A percentile compares a stretch with the other conserved stretches of the same genome.
Evolutionary conservation across 1,140 invertebrate species (phyloP).

Genomic region (Zaprionus africanus): DNA sequence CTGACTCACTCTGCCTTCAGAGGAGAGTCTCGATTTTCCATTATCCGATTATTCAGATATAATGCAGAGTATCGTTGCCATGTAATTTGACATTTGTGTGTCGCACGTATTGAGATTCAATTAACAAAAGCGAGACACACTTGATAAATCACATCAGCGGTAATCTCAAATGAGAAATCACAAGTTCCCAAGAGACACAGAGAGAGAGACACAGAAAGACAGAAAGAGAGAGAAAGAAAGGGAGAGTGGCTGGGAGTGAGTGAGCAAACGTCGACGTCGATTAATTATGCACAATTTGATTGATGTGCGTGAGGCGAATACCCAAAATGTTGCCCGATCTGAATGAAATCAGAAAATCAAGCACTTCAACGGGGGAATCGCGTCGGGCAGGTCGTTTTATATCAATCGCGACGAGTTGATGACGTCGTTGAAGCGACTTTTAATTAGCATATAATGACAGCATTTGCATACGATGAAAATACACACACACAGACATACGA

Average conservation of each 20-base stretch:
- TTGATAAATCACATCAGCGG: slow-evolving; percentile 67
- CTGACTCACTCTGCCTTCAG: slow-evolving; percentile 10
- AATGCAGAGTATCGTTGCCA: slow-evolving; percentile 3
- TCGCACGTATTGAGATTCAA: slow-evolving; percentile 72
- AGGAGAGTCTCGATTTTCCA: slow-evolving; percentile 33
- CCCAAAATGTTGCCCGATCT: slow-evolving; percentile 16
- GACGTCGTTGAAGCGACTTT: too few species aligned
- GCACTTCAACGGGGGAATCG: too few species aligned
- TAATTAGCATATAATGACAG: too few species aligned
- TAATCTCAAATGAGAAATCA: slow-evolving; percentile 20
- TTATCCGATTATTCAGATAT: slow-evolving; percentile 27
- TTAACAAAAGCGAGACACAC: slow-evolving; percentile 53
- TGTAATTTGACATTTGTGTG: slow-evolving; percentile 49
- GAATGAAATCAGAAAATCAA: neutral
- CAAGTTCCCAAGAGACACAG: slow-evolving; percentile 13
- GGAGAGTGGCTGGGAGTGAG: neutral
- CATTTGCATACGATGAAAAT: too few species aligned
- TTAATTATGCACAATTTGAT: slow-evolving; percentile 81
- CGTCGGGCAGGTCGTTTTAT: too few species aligned
- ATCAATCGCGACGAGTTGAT: too few species aligned
- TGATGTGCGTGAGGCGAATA: slow-evolving; percentile 72
- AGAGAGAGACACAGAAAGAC: too few species aligned
- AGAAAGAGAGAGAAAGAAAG: neutral
- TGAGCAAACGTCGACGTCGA: slow-evolving; percentile 39
- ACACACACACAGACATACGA: too few species aligned